phyloP scores from a whole-genome alignment of 2,797 vertebrate genomes.

The Myotis pilosus region DNA sequence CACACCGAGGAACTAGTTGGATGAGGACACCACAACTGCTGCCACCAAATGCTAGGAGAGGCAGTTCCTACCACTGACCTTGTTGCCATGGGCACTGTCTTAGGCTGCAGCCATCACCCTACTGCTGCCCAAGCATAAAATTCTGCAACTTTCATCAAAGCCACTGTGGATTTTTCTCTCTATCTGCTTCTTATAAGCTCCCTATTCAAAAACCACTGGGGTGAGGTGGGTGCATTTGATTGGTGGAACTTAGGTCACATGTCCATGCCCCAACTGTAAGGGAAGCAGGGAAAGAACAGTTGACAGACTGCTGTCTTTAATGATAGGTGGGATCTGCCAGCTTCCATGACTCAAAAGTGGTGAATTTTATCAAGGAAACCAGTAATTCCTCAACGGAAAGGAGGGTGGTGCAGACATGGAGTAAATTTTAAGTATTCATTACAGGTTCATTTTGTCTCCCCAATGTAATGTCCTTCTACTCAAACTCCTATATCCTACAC shows the following conservation, averaged over 20 bases:
- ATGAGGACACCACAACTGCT: not conserved
- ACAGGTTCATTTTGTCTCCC: not conserved
- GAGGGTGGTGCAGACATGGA: not conserved
- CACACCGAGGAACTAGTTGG: not conserved
- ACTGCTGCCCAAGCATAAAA: not conserved
- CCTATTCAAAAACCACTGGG: not conserved
- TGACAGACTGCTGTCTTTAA: not conserved
- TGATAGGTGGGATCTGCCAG: not conserved
- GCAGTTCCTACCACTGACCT: rapidly evolving
- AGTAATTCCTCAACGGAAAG: not conserved
- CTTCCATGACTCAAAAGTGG: not conserved
- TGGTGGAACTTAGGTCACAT: not conserved
- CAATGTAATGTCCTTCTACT: no score
- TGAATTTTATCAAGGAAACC: not conserved
- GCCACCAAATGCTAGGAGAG: not conserved
- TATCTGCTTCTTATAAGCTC: not conserved
- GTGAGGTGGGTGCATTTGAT: not conserved
- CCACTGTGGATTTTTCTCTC: not conserved
- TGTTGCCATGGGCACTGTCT: not conserved
- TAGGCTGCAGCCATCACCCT: not conserved
- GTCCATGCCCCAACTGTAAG: not conserved
- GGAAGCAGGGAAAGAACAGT: not conserved
- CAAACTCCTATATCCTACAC: no score
- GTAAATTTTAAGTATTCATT: not conserved
- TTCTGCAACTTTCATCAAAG: not conserved